Evolutionary conservation across 2,888 invertebrate species (phyloP).

Genomic region (Conops quadrifasciatus): DNA sequence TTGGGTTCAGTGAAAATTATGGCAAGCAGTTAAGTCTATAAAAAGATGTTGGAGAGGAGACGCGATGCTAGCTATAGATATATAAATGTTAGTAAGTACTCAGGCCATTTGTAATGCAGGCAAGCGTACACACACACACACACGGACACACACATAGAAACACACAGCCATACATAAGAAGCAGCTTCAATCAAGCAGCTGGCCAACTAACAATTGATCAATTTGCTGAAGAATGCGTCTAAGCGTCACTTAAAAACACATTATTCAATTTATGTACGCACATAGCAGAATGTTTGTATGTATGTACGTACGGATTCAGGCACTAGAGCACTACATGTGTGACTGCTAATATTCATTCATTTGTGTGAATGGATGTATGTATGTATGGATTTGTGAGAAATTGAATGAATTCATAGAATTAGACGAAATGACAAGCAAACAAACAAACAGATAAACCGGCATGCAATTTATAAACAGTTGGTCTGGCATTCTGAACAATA

Average conservation of each 20-base stretch:
- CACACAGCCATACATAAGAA: conserved; percentile 4
- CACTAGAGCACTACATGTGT: neutral
- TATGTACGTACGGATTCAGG: no score
- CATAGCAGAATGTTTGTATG: no score
- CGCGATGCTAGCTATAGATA: neutral
- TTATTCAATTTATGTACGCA: conserved; percentile 53
- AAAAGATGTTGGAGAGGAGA: neutral
- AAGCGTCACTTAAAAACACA: conserved; percentile 59
- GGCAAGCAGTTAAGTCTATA: neutral
- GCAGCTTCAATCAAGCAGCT: neutral
- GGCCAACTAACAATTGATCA: conserved; percentile 51
- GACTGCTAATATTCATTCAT: neutral
- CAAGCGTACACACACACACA: no score
- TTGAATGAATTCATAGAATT: conserved; percentile 20
- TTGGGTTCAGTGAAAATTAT: neutral
- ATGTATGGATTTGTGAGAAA: conserved; percentile 25
- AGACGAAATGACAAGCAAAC: conserved; percentile 12
- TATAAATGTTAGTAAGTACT: no score
- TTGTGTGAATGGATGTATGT: no score
- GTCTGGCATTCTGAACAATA: no score
- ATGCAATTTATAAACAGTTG: no score
- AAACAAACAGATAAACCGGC: neutral
- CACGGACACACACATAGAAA: no score
- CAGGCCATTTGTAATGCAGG: no score
- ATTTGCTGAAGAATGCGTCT: conserved; percentile 58